Evolutionary conservation across 2,797 vertebrate genomes (phyloP), one percentile per base, ranked within the genome.

Genomic region (Eulemur mongoz): DNA sequence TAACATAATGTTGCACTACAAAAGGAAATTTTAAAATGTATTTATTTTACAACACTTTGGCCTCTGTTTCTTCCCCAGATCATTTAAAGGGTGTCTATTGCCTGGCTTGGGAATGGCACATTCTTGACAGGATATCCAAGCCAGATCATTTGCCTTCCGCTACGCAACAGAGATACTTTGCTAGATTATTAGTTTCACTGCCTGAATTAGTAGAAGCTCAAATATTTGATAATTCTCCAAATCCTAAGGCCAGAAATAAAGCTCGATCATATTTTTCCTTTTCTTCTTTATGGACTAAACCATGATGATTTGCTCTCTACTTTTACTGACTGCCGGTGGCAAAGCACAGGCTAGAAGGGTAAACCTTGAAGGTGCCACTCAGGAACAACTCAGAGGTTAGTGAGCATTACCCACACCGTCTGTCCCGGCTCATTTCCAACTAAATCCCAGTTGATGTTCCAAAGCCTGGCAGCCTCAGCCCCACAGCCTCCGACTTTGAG

Each of bases 371-470:
- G 32, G 4, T 1, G 45, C n/a, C 14, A 2, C 43, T 45, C 54
- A 80, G n/a, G 11, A 57, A 32, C 65, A 69, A 13, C 67, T 52
- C 45, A 32, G 86, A 89, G n/a, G n/a, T 88, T 18, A 76, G 43
- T 0, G 0, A 35, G 7, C 4, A 1, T 0, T 32, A 48, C 22
- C 57, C 52, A 18, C 9, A 35, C 25, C 7, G 27, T 50, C 61
- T 0, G 2, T 20, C 3, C 3, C 43, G 61, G 8, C 14, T 38
- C n/a, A 43, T 48, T 43, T 72, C 73, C 79, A 72, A 7, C 22
- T 27, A 27, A 65, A 95, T 76, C 65, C 20, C 32, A 72, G 5
- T 8, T 22, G 27, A 54, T 57, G 40, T 79, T 35, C 25, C 87
- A 54, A 61, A 91, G 67, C 57, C n/a, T 43, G 38, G 65, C 35